Percentiles rank a stretch among this genome's conserved stretches.
Conservation (phyloP, 2,113 vertebrate species). For the Marmota monax region DNA sequence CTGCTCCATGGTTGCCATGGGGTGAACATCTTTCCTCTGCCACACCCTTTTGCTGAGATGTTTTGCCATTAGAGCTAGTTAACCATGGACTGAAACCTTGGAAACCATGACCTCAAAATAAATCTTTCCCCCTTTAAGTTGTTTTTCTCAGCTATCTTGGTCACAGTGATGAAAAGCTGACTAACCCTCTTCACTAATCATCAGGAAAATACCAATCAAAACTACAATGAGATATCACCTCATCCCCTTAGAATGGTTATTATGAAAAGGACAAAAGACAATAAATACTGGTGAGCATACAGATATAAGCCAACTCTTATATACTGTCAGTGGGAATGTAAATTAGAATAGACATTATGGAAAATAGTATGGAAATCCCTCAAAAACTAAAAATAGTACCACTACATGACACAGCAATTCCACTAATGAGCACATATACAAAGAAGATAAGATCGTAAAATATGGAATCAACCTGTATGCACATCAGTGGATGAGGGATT, state of each 20-base stretch:
- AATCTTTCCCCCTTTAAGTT: neutral
- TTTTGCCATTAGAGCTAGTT: neutral
- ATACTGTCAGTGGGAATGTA: neutral
- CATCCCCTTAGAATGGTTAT: neutral
- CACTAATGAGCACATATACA: neutral
- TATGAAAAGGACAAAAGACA: neutral
- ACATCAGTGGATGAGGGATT: neutral
- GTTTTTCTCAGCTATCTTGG: neutral
- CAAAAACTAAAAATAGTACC: neutral
- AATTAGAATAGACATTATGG: neutral
- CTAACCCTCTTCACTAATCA: neutral
- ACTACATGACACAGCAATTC: neutral
- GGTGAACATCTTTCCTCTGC: no score
- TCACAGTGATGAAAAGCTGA: neutral
- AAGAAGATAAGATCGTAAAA: neutral
- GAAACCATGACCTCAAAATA: neutral
- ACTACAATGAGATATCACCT: neutral
- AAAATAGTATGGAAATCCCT: neutral
- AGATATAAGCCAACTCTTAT: neutral
- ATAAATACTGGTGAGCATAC: neutral
- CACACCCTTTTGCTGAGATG: neutral
- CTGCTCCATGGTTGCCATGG: neutral
- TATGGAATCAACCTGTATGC: neutral
- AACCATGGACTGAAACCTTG: neutral
- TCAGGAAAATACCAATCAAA: neutral